phyloP scores from a whole-genome alignment of 2,888 invertebrate genomes.

The Danaus chrysippus region DNA sequence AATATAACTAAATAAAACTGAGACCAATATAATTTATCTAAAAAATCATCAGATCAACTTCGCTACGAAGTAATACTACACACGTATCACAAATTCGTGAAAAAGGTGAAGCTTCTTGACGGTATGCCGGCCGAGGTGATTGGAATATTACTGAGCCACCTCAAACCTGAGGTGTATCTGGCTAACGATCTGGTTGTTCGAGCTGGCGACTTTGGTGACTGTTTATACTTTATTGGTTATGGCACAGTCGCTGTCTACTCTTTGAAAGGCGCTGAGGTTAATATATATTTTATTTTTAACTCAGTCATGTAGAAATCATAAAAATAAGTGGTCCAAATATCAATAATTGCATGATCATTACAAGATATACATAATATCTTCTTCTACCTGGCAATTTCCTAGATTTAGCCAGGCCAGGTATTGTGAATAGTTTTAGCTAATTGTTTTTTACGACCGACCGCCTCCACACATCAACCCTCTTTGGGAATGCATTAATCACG shows the following conservation, averaged over 20 bases:
- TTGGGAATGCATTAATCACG: no score
- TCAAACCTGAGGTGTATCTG: constrained; percentile 79
- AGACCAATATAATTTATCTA: background rate
- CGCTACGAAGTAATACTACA: constrained; percentile 76
- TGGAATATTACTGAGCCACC: constrained; percentile 72
- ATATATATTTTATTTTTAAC: background rate
- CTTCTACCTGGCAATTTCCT: no score
- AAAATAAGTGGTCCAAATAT: no score
- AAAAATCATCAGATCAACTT: constrained; percentile 53
- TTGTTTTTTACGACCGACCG: no score
- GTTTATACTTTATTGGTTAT: constrained; percentile 81
- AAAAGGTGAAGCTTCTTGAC: constrained; percentile 76
- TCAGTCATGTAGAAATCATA: no score
- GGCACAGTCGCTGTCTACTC: constrained; percentile 82
- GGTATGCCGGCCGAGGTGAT: constrained; percentile 67
- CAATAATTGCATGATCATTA: no score
- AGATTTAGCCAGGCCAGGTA: no score
- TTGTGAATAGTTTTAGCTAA: no score
- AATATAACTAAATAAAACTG: no score
- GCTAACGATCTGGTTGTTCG: constrained; percentile 80
- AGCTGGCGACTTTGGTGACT: constrained; percentile 77
- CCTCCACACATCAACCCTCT: no score
- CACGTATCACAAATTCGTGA: constrained; percentile 75
- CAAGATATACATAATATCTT: no score
- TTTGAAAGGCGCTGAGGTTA: constrained; percentile 79